Evolutionary conservation across 1,140 invertebrate genomes (phyloP), one percentile per base, ranked within the genome.

Genomic region (Xylocopa sonorina): DNA sequence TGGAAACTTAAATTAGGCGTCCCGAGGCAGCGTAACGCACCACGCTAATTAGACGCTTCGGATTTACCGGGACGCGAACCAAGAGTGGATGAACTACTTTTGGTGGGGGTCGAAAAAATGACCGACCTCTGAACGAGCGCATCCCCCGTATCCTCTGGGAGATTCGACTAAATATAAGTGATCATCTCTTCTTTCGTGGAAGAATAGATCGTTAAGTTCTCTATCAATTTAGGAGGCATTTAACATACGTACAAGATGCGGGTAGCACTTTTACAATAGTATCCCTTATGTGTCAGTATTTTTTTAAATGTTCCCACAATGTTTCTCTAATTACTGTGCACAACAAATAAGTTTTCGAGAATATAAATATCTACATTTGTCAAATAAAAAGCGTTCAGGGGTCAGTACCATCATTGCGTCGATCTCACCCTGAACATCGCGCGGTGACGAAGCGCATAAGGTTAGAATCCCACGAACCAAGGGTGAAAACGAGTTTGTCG

Each of bases 1-100:
- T 72, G 67, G 38, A 63, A 78, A 78, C 68, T 78, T 78, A 78
- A 78, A 78, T 72, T 78, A 78, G 68, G 46, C 55, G 76, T 67
- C 64, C 55, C 41, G 41, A 43, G 41, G 51, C 64, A 38, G 43
- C 76, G 55, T 72, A 72, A 78, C 68, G 66, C 67, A 57, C 55
- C 67, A 43, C 29, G 76, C 58, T 78, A 78, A 78, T 78, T 78
- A 72, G 76, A 78, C 68, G 76, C 18, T 58, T 58, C 57, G 57
- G 38, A 53, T 78, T 78, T 78, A 63, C 68, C 46, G 51, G 53
- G 38, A 71, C 66, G 43, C 24, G n/a, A 57, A 38, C 76, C n/a
- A n/a, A n/a, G 38, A 76, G 74, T 69, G 64, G 53, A 29, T 58
- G 64, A 50, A 69, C 74, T 77, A 69, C 53, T 77, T 77, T 48